Conservation (phyloP, 2,797 vertebrate genomes). For the Gobio occitaniae region DNA sequence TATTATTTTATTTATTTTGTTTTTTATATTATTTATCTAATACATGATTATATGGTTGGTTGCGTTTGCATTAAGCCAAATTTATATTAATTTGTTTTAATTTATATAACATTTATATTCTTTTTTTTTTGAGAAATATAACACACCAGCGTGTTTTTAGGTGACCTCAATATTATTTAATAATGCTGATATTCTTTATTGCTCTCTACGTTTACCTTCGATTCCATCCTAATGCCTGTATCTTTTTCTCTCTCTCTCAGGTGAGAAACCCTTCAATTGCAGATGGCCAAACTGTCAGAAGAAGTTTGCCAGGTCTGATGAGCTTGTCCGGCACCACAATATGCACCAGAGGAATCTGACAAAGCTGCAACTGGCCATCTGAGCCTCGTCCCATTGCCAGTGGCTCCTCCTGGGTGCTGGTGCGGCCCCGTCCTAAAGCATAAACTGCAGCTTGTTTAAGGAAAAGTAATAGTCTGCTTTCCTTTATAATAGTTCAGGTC, state of each 20-base stretch:
- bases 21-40: neutral
- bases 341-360: conserved; percentile 99
- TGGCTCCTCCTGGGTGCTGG: conserved; percentile 28
- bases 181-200: conserved; percentile 8
- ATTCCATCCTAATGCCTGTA: conserved; percentile 24
- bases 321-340: conserved; percentile 97
- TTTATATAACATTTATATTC: too few relatives aligned
- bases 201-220: neutral
- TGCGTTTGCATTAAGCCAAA: neutral
- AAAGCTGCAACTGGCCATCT: conserved; percentile 95
- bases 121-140: neutral
- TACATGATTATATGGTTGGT: neutral
- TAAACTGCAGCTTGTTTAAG: neutral
- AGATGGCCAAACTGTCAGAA: conserved; percentile 99
- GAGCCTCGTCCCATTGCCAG: conserved; percentile 63
- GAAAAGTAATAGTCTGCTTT: conserved; percentile 17
- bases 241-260: conserved; percentile 70
- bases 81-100: neutral
- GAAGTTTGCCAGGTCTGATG: conserved; percentile 97
- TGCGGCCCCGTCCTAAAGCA: conserved; percentile 14
- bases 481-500: conserved; percentile 9
- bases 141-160: neutral
- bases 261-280: conserved; percentile 98
- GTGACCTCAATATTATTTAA: conserved; percentile 43
- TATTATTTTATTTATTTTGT: neutral